Conservation (phyloP, 2,888 invertebrate genomes). For the Seira sanloemensis region DNA sequence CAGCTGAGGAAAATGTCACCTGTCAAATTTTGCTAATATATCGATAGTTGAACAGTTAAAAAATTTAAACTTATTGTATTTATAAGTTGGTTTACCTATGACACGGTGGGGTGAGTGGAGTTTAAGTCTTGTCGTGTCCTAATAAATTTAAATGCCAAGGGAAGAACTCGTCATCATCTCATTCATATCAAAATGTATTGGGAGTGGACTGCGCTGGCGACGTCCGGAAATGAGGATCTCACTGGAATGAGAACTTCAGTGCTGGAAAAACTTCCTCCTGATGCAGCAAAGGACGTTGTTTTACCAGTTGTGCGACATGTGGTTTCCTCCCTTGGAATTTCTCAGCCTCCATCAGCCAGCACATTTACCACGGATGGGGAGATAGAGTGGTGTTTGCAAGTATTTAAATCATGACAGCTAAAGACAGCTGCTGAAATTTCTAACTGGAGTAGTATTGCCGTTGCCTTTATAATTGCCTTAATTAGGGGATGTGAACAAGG, state of each 20-base stretch:
- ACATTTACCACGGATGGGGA: constrained; percentile 87
- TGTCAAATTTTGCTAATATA: no score
- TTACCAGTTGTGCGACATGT: constrained; percentile 87
- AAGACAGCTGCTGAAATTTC: no score
- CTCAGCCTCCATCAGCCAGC: constrained; percentile 90
- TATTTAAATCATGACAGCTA: no score
- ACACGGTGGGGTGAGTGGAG: no score
- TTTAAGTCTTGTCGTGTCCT: no score
- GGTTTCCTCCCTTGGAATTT: constrained; percentile 82
- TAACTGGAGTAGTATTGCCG: no score
- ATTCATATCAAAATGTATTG: constrained; percentile 86
- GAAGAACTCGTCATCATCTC: no score
- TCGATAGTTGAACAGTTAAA: no score
- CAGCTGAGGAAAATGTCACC: no score
- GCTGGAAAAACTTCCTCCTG: constrained; percentile 84
- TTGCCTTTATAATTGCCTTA: background rate
- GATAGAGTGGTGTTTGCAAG: constrained; percentile 84
- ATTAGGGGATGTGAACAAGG: background rate
- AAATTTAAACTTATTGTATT: no score
- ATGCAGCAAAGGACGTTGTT: constrained; percentile 88
- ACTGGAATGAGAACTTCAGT: constrained; percentile 82
- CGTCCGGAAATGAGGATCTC: constrained; percentile 78
- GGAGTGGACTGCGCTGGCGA: constrained; percentile 86
- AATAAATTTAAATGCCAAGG: no score
- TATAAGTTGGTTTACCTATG: no score